Evolutionary conservation across 2,888 invertebrate species (phyloP), one percentile per base, ranked within the genome.

Genomic region (Caenorhabditis sp.): DNA sequence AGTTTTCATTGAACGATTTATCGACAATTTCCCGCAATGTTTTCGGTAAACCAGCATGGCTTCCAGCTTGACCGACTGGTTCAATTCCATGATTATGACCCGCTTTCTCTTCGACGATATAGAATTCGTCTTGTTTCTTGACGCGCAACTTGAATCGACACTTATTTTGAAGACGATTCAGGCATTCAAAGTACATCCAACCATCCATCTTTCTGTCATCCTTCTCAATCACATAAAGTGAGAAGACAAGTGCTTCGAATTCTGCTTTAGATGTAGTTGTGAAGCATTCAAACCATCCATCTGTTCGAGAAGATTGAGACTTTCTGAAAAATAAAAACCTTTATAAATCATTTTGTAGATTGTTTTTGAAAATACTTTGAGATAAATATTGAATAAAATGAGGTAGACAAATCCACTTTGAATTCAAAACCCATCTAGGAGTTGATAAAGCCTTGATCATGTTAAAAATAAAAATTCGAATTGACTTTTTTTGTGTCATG

Each of bases 21-120:
- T 82, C 82, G 27, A 82, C 82, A 43, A 82, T 80, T 60, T 82
- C 82, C 0, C 81, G 75, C 23, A 82, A 65, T 10, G 78, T 75
- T 66, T 80, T 80, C 23, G 80, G 80, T 63, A 80, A 64, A 14
- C 80, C 80, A 36, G 80, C 80, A 67, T 80, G 80, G 52, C 76
- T 77, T 54, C 80, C 80, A 4, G 77, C 70, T 36, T 70, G 77
- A 26, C 77, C 80, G 12, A 76, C 75, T 1, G 80, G 77, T 36
- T 80, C 80, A 50, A 80, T 71, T 36, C 78, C 77, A 59, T 80
- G 80, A 59, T 77, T 78, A 36, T 80, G 80, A 12, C 71, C 76
- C 20, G 77, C 63, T 38, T 72, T 76, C 69, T 80, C 80, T 58
- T 80, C 78, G 21, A 77, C 59, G 63, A 80, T 77, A 49, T 54